These are phyloP conservation scores for Hephaestus fuliginosus DNA, from an alignment of 2,797 vertebrate genomes.

Conservation along the genomic window DNA sequence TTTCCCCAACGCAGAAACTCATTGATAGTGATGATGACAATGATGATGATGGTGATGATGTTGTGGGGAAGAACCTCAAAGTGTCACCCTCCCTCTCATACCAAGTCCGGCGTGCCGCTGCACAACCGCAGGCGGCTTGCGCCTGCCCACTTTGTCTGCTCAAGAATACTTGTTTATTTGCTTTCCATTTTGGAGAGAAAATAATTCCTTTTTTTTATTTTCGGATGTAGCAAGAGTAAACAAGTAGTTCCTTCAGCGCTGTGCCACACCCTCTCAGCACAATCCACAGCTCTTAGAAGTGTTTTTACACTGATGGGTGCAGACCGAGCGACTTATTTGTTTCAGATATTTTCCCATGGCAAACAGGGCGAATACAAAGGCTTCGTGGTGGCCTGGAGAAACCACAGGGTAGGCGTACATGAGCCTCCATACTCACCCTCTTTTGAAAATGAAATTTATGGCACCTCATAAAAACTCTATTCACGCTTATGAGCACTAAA, in stretches of 20 bases:
- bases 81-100: slow-evolving; percentile 46
- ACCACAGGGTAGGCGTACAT: slow-evolving; percentile 83
- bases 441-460: slow-evolving; percentile 86
- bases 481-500: slow-evolving; percentile 82
- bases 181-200: slow-evolving; percentile 77
- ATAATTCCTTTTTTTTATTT: slow-evolving; percentile 80
- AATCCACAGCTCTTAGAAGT: slow-evolving; percentile 82
- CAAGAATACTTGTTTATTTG: slow-evolving; percentile 83
- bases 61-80: slow-evolving; percentile 50
- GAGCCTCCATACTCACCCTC: slow-evolving; percentile 71
- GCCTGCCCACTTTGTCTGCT: slow-evolving; percentile 75
- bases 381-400: slow-evolving; percentile 82
- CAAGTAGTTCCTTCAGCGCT: slow-evolving; percentile 76
- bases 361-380: slow-evolving; percentile 82
- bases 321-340: slow-evolving; percentile 84
- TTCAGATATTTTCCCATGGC: slow-evolving; percentile 88
- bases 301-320: slow-evolving; percentile 82
- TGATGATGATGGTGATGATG: slow-evolving; percentile 49
- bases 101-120: slow-evolving; percentile 57
- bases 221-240: slow-evolving; percentile 80
- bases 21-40: slow-evolving; percentile 31
- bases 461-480: slow-evolving; percentile 84
- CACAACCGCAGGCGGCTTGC: slow-evolving; percentile 55
- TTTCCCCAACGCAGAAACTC: neutral
- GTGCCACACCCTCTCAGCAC: slow-evolving; percentile 79